A percentile compares a stretch with the other conserved stretches of the same genome.
Evolutionary conservation across 2,797 vertebrate genomes (phyloP).

Genomic region (Trachurus trachurus): DNA sequence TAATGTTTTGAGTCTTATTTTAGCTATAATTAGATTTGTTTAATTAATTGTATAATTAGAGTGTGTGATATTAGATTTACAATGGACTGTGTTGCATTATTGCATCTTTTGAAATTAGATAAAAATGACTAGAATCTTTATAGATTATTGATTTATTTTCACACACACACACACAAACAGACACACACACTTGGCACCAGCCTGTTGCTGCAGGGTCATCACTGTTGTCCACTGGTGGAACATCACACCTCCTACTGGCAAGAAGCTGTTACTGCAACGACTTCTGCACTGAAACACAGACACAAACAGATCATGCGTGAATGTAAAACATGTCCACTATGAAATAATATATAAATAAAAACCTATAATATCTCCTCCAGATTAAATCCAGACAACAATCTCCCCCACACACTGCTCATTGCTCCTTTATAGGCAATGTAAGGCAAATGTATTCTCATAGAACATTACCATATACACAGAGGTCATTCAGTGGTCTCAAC

Average conservation of each 20-base stretch:
- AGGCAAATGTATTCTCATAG: no score
- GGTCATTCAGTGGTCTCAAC: no score
- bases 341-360: no score
- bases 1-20: no score
- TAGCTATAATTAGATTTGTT: no score
- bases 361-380: no score
- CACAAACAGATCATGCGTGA: not conserved
- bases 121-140: not conserved
- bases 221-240: slow-evolving; percentile 27
- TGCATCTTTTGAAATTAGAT: not conserved
- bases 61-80: not conserved
- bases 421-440: no score
- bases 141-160: slow-evolving; percentile 10
- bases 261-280: slow-evolving; percentile 19
- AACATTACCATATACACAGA: no score
- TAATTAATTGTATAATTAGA: no score
- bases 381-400: no score
- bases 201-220: not conserved
- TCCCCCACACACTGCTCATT: no score
- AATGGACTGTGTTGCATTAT: not conserved
- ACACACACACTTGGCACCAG: not conserved
- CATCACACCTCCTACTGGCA: slow-evolving; percentile 65
- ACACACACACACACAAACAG: slow-evolving; percentile 6
- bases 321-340: not conserved
- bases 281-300: not conserved